Conservation (phyloP, 2,113 vertebrate species). For the Saiga tatarica region DNA sequence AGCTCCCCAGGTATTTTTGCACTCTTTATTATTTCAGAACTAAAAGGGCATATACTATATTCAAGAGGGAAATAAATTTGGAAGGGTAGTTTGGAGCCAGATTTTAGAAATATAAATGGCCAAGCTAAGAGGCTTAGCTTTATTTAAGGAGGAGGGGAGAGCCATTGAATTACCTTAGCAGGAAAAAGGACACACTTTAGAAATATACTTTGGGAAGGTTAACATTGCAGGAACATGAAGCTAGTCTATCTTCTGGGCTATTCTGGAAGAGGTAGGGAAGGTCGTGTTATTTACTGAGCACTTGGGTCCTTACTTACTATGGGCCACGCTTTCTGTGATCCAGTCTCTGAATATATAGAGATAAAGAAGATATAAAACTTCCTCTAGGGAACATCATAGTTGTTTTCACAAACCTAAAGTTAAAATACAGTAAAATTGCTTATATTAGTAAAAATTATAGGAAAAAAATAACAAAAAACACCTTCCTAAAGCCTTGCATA, state of each 20-base stretch:
- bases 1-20: neutral
- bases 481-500: neutral
- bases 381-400: neutral
- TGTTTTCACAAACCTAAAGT: neutral
- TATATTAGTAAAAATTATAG: neutral
- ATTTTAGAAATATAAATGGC: slow-evolving; percentile 25
- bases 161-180: neutral
- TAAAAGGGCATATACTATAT: neutral
- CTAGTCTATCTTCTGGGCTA: neutral
- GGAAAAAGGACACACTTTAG: neutral
- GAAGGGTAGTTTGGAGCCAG: neutral
- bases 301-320: neutral
- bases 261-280: neutral
- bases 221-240: neutral
- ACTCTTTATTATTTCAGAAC: neutral
- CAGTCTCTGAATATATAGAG: neutral
- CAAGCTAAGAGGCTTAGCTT: neutral
- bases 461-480: too few species aligned
- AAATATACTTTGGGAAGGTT: neutral
- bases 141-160: neutral
- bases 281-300: neutral
- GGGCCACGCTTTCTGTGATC: neutral
- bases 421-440: neutral
- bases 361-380: neutral
- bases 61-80: neutral